Base-by-base conservation (phyloP, 2,797 vertebrate genomes). In the Cyprinodon diabolis region DNA sequence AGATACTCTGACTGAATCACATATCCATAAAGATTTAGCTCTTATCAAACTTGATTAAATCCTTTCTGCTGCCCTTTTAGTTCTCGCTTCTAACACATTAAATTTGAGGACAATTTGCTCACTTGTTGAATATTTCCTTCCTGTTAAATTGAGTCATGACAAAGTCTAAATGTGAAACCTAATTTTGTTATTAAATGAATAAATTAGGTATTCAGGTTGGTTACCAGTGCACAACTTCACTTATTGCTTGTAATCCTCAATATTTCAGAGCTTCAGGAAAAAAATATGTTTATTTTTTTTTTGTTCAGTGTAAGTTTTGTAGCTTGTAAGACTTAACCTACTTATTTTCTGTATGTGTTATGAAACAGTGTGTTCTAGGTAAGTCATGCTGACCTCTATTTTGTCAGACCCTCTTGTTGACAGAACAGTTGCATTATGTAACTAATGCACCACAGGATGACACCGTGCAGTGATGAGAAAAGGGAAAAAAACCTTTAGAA, bases 301-400 rank as follows among this genome's bases (percentile, higher is more conserved):
- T 40, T 8, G 12, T 69, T 21, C 19, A 23, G 6, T 14, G 9
- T 35, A 8, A 19, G 17, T 25, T 45, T 45, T 21, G 13, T 56
- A 48, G 23, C 12, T 51, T 63, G 67, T 47, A 66, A 80, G 66
- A 71, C 72, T 30, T 77, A 63, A 43, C 37, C 60, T 63, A 63
- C 8, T 21, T n/a, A 43, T 80, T 80, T 82, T 85, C 72, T 43
- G 81, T 25, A 60, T 66, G 74, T 85, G 78, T 91, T 89, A 90
- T 84, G 87, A 89, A 90, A 92, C 73, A 47, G 60, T 10, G 51
- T 65, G 81, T 79, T 86, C 84, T 69, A 80, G 84, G 83, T 83
- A 90, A 87, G 81, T 90, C 86, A 82, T 48, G 71, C 77, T 91
- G 87, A 91, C 87, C 86, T 92, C 86, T 82, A 87, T 86, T 84